Evolutionary conservation across 2,888 invertebrate species (phyloP).

Genomic region (Teleiodes luculella): DNA sequence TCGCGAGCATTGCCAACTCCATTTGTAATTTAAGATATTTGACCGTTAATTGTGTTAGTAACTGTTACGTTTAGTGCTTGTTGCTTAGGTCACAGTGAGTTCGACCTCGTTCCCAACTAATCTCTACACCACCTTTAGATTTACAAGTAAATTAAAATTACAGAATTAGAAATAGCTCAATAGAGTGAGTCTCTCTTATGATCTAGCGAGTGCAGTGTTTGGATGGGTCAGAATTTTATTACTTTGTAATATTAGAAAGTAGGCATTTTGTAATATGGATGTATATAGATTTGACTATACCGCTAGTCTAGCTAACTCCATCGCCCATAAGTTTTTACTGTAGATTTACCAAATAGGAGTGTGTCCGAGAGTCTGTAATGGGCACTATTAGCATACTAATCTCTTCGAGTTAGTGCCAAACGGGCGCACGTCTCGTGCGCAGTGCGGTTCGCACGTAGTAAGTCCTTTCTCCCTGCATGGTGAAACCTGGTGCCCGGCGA

Average conservation of each 20-base stretch:
- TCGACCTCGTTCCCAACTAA: slow-evolving; percentile 45
- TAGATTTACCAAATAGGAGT: slow-evolving; percentile 61
- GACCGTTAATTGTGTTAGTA: slow-evolving; percentile 69
- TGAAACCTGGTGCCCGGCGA: neutral
- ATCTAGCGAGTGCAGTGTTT: slow-evolving; percentile 64
- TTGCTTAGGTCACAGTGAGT: slow-evolving; percentile 56
- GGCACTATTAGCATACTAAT: slow-evolving; percentile 69
- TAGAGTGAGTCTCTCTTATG: slow-evolving; percentile 42
- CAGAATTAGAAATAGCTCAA: slow-evolving; percentile 48
- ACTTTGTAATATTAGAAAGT: slow-evolving; percentile 51
- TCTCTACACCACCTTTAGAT: slow-evolving; percentile 48
- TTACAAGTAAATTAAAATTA: slow-evolving; percentile 45
- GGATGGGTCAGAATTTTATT: slow-evolving; percentile 72
- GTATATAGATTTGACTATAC: slow-evolving; percentile 62
- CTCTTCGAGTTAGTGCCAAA: slow-evolving; percentile 68
- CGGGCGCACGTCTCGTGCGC: slow-evolving; percentile 54
- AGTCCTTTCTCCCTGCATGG: slow-evolving; percentile 59
- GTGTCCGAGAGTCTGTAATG: slow-evolving; percentile 55
- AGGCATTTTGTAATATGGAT: slow-evolving; percentile 54
- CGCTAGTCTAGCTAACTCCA: slow-evolving; percentile 73
- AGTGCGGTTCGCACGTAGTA: slow-evolving; percentile 51
- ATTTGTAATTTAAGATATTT: slow-evolving; percentile 72
- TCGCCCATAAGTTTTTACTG: slow-evolving; percentile 63
- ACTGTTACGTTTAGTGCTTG: slow-evolving; percentile 70
- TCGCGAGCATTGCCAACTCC: slow-evolving; percentile 64